Evolutionary conservation across 2,113 vertebrate species (phyloP).

Genomic region (Chamaea fasciata): DNA sequence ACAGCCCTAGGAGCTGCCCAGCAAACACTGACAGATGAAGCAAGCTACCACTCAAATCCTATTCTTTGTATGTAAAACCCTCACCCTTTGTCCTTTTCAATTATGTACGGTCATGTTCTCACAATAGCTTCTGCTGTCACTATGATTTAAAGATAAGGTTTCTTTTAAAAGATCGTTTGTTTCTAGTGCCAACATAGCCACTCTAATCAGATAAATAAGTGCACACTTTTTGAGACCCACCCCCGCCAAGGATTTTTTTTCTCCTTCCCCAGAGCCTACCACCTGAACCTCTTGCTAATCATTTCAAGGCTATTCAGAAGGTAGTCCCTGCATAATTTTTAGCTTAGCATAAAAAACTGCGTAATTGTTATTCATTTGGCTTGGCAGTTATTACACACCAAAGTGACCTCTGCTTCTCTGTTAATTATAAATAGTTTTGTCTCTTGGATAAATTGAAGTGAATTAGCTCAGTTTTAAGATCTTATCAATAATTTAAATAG

Average conservation of each 20-base stretch:
- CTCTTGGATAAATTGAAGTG: conserved; percentile 53
- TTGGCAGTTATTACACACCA: background rate
- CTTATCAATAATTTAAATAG: conserved; percentile 69
- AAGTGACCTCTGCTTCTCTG: conserved; percentile 61
- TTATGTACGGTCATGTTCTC: conserved; percentile 30
- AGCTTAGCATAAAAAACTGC: conserved; percentile 2
- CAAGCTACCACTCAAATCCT: background rate
- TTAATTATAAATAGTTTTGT: conserved; percentile 76
- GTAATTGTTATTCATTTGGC: conserved; percentile 49
- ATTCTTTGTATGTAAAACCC: background rate
- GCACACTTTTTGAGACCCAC: background rate
- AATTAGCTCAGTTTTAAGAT: conserved; percentile 66
- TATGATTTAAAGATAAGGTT: conserved; percentile 34
- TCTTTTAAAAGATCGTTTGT: background rate
- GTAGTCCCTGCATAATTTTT: conserved; percentile 27
- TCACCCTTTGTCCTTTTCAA: conserved; percentile 52
- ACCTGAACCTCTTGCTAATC: conserved; percentile 15
- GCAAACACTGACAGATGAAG: background rate
- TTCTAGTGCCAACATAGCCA: background rate
- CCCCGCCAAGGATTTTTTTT: accelerated
- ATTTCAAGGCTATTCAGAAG: background rate
- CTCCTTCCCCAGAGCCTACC: background rate
- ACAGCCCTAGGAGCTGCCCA: background rate
- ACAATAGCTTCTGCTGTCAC: conserved; percentile 31
- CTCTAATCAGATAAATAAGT: background rate